A percentile compares a stretch with the other conserved stretches of the same genome.
phyloP scores from a whole-genome alignment of 2,888 invertebrate genomes.

The Autographa gamma region DNA sequence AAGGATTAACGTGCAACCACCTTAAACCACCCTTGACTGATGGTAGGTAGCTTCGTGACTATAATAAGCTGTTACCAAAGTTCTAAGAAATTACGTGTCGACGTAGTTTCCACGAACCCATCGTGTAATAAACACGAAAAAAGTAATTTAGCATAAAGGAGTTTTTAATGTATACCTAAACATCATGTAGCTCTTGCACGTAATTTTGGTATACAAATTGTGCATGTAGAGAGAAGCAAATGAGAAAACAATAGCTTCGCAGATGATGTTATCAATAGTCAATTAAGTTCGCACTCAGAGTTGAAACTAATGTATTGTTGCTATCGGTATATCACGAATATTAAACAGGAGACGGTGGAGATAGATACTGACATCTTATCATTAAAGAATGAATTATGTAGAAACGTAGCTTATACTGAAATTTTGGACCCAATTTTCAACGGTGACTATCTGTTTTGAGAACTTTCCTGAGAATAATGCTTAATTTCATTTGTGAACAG shows the following conservation, averaged over 20 bases:
- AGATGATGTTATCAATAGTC: constrained; percentile 3
- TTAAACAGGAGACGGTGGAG: neutral
- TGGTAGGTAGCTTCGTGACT: neutral
- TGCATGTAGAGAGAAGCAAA: neutral
- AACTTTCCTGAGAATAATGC: too few species aligned
- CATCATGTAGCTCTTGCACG: neutral
- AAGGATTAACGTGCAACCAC: neutral
- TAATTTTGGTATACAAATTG: neutral
- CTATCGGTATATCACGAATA: neutral
- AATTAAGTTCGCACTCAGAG: constrained; percentile 3
- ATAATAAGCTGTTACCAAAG: neutral
- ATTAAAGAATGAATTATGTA: neutral
- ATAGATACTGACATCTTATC: neutral
- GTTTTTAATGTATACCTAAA: neutral
- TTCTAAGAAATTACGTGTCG: constrained; percentile 1
- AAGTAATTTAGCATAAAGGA: neutral
- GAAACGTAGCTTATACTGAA: neutral
- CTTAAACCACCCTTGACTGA: neutral
- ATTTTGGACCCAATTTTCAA: too few species aligned
- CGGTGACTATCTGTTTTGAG: too few species aligned
- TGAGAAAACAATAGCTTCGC: neutral
- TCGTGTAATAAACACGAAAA: constrained; percentile 1
- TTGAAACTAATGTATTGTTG: neutral
- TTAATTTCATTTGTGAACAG: too few species aligned
- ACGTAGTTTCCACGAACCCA: neutral